These are phyloP conservation scores for Plutomurus gul DNA, from an alignment of 1,140 invertebrate species.

Conservation along the genomic window DNA sequence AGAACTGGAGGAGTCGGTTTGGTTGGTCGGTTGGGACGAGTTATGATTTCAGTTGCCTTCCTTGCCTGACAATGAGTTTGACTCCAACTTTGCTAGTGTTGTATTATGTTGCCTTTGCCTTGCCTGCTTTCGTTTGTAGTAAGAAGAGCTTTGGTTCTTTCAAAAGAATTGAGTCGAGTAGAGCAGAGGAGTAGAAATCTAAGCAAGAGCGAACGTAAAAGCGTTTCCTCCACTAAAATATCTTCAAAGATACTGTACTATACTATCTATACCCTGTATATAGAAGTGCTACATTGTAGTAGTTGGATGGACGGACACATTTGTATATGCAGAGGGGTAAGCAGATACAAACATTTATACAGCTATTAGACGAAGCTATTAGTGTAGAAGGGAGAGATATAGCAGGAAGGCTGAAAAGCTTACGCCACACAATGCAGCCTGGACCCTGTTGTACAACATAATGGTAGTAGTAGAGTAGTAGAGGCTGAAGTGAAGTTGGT, in stretches of 20 bases:
- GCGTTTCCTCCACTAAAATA: too few species aligned
- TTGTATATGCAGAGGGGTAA: not conserved
- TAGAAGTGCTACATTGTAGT: too few species aligned
- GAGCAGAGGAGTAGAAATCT: not conserved
- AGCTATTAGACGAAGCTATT: too few species aligned
- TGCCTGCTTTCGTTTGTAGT: not conserved
- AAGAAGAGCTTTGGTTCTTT: not conserved
- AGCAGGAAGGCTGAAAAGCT: too few species aligned
- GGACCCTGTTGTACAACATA: too few species aligned
- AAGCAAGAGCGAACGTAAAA: not conserved
- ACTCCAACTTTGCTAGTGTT: slow-evolving; percentile 9
- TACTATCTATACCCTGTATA: too few species aligned
- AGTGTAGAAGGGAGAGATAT: too few species aligned
- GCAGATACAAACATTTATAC: too few species aligned
- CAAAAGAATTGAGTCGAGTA: slow-evolving; percentile 17
- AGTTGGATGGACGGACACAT: not conserved
- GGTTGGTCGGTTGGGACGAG: slow-evolving; percentile 7
- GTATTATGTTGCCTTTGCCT: not conserved
- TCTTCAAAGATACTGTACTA: too few species aligned
- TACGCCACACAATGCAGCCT: too few species aligned
- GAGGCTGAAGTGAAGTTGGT: not conserved
- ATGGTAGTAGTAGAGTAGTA: too few species aligned
- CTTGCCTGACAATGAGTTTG: slow-evolving; percentile 25
- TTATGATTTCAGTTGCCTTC: slow-evolving; percentile 24
- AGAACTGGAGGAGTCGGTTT: slow-evolving; percentile 21